phyloP scores from a whole-genome alignment of 2,888 invertebrate species.

The Ichneumoninae sp. region DNA sequence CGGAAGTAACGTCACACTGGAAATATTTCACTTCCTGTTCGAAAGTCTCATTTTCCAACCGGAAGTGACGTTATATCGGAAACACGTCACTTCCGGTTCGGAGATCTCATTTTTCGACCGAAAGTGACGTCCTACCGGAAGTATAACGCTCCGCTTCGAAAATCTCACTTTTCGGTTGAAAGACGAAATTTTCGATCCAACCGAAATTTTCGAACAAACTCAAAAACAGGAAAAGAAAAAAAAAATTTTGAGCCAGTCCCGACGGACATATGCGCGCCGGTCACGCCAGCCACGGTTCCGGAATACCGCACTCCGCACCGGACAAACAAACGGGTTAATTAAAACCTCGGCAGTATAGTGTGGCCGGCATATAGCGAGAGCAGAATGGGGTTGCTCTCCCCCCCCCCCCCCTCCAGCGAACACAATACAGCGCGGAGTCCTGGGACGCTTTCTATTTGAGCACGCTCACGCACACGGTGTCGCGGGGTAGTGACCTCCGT shows the following conservation, averaged over 20 bases:
- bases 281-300: constrained; percentile 51
- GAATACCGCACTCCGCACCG: constrained; percentile 63
- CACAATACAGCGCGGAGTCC: constrained; percentile 55
- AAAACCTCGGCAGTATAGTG: constrained; percentile 64
- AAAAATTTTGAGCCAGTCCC: constrained; percentile 23
- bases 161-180: no score
- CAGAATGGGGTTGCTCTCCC: constrained; percentile 31
- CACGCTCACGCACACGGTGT: constrained; percentile 53
- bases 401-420: constrained; percentile 31
- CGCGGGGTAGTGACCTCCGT: constrained; percentile 42
- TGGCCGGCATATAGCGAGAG: constrained; percentile 39
- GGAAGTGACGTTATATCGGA: no score
- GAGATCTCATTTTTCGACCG: no score
- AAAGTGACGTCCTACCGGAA: no score
- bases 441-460: constrained; percentile 64
- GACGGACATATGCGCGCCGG: constrained; percentile 20
- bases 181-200: no score
- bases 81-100: no score
- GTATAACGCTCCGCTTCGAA: no score
- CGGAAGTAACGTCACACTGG: no score
- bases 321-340: constrained; percentile 76
- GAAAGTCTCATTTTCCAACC: no score
- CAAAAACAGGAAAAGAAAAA: background rate
- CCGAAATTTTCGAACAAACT: background rate
- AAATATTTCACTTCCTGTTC: no score